Evolutionary conservation across 2,113 vertebrate species (phyloP).

Genomic region (Alectura lathami): DNA sequence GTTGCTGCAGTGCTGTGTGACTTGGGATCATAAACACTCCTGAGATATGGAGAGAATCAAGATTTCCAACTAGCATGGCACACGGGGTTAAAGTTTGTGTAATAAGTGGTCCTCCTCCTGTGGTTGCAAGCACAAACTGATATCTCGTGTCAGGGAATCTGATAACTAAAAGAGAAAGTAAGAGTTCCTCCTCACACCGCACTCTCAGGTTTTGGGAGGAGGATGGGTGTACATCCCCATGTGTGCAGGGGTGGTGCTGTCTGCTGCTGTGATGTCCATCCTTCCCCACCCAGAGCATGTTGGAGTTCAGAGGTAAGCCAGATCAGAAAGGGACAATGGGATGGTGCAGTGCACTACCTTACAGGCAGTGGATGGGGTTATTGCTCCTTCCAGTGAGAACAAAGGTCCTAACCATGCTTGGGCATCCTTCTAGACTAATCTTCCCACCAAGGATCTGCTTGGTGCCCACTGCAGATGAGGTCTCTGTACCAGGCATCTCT

Average conservation of each 20-base stretch:
- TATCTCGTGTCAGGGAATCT: background rate
- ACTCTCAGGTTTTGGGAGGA: background rate
- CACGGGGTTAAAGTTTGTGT: background rate
- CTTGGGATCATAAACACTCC: background rate
- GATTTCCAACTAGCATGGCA: background rate
- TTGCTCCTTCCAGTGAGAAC: background rate
- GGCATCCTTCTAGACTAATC: background rate
- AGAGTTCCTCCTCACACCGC: background rate
- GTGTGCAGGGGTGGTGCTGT: background rate
- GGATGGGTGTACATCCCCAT: accelerated
- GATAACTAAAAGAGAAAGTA: background rate
- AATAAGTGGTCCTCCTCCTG: background rate
- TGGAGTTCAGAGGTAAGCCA: background rate
- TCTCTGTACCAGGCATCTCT: background rate
- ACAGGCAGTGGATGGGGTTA: background rate
- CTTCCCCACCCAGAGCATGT: background rate
- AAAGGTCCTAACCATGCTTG: background rate
- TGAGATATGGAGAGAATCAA: accelerated
- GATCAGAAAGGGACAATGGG: background rate
- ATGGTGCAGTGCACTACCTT: background rate
- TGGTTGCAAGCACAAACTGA: background rate
- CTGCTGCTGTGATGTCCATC: background rate
- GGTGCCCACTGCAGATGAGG: background rate
- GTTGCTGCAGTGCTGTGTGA: accelerated
- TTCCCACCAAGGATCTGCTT: background rate